Evolutionary conservation across 2,113 vertebrate species (phyloP), one percentile per base, ranked within the genome.

Genomic region (Seriola aureovittata): DNA sequence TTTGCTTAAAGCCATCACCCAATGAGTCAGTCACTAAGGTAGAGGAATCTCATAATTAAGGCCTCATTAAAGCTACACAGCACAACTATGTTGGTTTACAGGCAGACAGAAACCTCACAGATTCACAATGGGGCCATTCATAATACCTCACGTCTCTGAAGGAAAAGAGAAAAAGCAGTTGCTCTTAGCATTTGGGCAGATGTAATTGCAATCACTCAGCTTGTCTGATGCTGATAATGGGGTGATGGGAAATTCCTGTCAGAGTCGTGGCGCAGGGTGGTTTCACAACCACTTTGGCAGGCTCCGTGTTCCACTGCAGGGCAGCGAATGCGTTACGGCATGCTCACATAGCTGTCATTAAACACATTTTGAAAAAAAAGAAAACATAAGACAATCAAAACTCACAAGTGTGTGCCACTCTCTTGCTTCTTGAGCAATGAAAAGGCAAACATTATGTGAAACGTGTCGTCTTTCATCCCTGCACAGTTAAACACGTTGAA

Each of bases 161-260:
- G 89, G 84, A 78, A 85, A 79, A 83, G 77, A 86, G 81, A 85
- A 87, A 87, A 86, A 88, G 79, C 74, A 91, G 90, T 91, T 89
- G 92, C 93, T 96, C 92, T 93, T 93, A 94, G 94, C 93, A 92
- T 93, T 94, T 92, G 93, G 92, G 93, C 92, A 95, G 93, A 94
- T 94, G 94, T 95, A 95, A 95, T 95, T 95, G 95, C 90, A 88
- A 93, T 95, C 95, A 95, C 94, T 96, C 95, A 95, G 93, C 94
- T 95, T 91, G 93, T 95, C 93, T 95, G 95, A 95, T 95, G 93
- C 93, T 94, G 94, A 96, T 96, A 96, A 94, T 93, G 93, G 94
- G 91, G 93, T 85, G 88, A 95, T 95, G 95, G 95, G 95, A 96
- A 95, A 95, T 95, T 96, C 95, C 94, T 95, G 95, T 95, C 94